Percentiles rank a stretch among this genome's conserved stretches.
Conservation (phyloP, 23 tunicate genomes). For the Trididemnum clinides region DNA sequence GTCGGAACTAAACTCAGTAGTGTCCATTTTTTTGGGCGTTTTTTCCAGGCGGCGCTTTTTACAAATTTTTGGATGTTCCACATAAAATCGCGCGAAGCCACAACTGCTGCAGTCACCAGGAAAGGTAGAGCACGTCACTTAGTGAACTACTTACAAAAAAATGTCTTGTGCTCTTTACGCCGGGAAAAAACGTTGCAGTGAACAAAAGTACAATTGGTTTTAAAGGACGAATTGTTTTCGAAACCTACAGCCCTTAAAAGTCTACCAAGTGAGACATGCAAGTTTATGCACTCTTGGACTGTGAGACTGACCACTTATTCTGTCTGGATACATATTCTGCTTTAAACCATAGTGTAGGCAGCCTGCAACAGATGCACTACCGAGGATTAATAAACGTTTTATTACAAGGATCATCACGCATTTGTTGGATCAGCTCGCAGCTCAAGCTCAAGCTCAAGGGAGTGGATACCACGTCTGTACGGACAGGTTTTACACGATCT, state of each 20-base stretch:
- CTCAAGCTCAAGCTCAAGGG: neutral
- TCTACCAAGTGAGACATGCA: constrained; percentile 28
- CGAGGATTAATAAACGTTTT: neutral
- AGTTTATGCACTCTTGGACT: constrained; percentile 6
- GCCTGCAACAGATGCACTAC: neutral
- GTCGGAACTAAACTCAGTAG: too few relatives aligned
- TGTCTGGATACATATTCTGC: neutral
- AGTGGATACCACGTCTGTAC: constrained; percentile 23
- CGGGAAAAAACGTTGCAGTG: constrained; percentile 23
- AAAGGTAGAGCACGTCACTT: neutral
- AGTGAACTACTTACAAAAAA: neutral
- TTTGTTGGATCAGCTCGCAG: neutral
- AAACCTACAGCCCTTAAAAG: constrained; percentile 34
- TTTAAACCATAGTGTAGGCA: neutral
- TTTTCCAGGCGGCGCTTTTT: constrained; percentile 15
- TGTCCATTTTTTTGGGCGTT: too few relatives aligned
- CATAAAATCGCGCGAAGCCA: neutral
- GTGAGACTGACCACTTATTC: constrained; percentile 15
- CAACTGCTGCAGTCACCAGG: constrained; percentile 18
- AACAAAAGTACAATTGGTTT: constrained; percentile 16
- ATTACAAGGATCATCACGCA: constrained; percentile 25
- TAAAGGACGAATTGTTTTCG: constrained; percentile 13
- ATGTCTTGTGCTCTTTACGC: neutral
- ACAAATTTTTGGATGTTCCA: constrained; percentile 1
- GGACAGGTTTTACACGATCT: constrained; percentile 27